Percentiles rank a stretch among this genome's conserved stretches.
phyloP scores from a whole-genome alignment of 2,113 vertebrate species.

The Anseranas semipalmata region DNA sequence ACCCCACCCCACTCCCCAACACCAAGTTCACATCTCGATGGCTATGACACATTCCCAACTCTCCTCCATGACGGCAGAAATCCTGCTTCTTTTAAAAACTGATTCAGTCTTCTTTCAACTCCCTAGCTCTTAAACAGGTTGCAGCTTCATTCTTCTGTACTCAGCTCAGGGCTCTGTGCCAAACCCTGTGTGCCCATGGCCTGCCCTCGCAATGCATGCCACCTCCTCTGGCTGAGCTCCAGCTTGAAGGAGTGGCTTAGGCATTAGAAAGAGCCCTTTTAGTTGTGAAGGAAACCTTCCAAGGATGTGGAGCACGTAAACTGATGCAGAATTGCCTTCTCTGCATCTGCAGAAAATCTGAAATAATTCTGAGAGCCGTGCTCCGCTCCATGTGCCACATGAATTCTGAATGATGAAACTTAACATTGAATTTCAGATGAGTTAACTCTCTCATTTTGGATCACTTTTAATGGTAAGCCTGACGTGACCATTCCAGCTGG shows the following conservation, averaged over 20 bases:
- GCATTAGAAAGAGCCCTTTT: not conserved
- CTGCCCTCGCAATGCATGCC: not conserved
- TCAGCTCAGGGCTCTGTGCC: not conserved
- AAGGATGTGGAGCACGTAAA: not conserved
- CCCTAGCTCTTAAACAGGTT: not conserved
- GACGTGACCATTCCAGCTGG: not conserved
- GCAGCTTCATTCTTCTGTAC: not conserved
- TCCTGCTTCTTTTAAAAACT: not conserved
- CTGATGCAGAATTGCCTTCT: not conserved
- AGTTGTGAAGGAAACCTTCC: slow-evolving; percentile 14
- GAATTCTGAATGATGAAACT: not conserved
- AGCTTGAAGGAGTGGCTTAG: not conserved
- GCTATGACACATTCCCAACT: not conserved
- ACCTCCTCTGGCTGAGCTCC: slow-evolving; percentile 46
- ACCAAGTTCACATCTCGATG: not conserved
- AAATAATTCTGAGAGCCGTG: not conserved
- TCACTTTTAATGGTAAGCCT: not conserved
- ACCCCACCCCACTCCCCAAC: not conserved
- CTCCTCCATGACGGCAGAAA: not conserved
- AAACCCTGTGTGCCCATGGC: not conserved
- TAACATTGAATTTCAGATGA: not conserved
- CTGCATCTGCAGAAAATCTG: not conserved
- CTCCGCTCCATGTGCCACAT: rapidly evolving
- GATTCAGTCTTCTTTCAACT: not conserved
- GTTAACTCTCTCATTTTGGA: not conserved